Evolutionary conservation across 2,888 invertebrate species (phyloP).

Genomic region (Ectobius pallidus): DNA sequence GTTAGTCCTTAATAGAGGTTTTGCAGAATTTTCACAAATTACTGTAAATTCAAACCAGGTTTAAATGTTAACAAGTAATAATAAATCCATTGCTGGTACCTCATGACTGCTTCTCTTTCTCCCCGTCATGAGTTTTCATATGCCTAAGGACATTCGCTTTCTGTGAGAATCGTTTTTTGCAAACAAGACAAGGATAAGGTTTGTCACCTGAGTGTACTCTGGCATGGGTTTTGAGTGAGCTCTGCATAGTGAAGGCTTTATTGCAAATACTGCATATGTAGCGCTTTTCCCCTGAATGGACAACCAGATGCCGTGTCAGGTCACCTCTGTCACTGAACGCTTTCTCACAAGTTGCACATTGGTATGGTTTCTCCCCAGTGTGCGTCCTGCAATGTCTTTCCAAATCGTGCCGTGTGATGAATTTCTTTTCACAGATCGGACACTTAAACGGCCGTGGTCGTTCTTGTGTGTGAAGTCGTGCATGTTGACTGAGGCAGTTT

Average conservation of each 20-base stretch:
- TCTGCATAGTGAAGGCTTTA: constrained; percentile 18
- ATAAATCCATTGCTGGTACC: too few relatives aligned
- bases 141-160: constrained; percentile 15
- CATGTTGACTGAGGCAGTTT: background rate
- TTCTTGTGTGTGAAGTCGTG: background rate
- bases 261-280: constrained; percentile 5
- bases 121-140: constrained; percentile 7
- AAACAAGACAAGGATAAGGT: constrained; percentile 8
- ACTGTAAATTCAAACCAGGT: too few relatives aligned
- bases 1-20: too few relatives aligned
- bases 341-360: constrained; percentile 21
- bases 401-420: constrained; percentile 11
- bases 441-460: constrained; percentile 5
- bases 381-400: constrained; percentile 13
- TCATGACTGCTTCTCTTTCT: background rate
- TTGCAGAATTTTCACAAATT: too few relatives aligned
- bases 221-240: constrained; percentile 23
- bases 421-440: constrained; percentile 2
- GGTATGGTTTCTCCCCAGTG: constrained; percentile 12
- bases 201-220: constrained; percentile 24
- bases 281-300: constrained; percentile 12
- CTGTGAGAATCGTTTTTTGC: constrained; percentile 3
- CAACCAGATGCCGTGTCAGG: constrained; percentile 12
- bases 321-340: constrained; percentile 19
- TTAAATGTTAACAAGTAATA: too few relatives aligned